Conservation (phyloP, 2,888 invertebrate species). For the Ophraella communa region DNA sequence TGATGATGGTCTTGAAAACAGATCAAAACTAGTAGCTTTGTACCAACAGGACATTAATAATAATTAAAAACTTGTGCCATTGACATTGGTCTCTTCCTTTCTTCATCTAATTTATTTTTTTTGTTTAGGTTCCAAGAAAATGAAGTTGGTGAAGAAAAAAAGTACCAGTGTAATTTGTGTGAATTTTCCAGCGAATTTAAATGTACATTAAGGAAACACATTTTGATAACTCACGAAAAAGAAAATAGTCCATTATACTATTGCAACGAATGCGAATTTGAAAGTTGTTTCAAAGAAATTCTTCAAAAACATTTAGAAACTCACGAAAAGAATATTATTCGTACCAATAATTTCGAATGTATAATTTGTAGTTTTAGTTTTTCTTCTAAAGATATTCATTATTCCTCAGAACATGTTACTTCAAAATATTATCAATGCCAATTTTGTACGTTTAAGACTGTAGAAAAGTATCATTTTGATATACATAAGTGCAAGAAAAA, state of each 20-base stretch:
- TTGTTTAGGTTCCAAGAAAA: not conserved
- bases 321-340: not conserved
- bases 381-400: not conserved
- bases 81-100: no score
- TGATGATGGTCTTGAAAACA: no score
- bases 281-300: not conserved
- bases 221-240: constrained; percentile 7
- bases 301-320: not conserved
- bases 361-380: not conserved
- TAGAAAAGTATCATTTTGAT: not conserved
- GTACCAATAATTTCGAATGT: not conserved
- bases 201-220: not conserved
- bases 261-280: not conserved
- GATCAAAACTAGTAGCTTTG: no score
- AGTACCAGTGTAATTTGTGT: not conserved
- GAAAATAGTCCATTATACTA: not conserved
- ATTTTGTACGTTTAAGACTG: not conserved
- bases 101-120: not conserved
- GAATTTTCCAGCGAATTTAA: not conserved
- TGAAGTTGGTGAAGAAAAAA: not conserved
- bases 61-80: no score
- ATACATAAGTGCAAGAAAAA: not conserved
- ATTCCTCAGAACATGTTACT: not conserved
- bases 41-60: no score
- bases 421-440: not conserved